These are phyloP conservation scores for Temnopleurus reevesii DNA, from an alignment of 53 echinoderm and acorn worm genomes.

Conservation along the genomic window DNA sequence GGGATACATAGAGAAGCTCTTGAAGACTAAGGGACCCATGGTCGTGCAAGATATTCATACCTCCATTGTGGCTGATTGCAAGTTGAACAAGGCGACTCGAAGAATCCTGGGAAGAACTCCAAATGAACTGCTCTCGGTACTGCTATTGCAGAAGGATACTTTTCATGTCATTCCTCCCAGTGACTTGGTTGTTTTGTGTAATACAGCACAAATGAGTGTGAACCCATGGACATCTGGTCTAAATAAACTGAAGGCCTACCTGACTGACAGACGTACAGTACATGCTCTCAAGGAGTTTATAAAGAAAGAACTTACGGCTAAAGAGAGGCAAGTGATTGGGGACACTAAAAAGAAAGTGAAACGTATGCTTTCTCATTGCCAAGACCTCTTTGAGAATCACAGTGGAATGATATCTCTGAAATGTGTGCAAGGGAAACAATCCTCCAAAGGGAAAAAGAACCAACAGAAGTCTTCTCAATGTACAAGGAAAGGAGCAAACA, in stretches of 20 bases:
- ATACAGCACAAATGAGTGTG: neutral
- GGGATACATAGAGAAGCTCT: neutral
- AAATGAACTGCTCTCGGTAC: neutral
- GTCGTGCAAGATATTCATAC: neutral
- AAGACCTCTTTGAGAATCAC: neutral
- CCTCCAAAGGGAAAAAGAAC: neutral
- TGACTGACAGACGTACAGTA: neutral
- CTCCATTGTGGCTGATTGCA: neutral
- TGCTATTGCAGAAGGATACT: neutral
- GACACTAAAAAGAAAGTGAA: neutral
- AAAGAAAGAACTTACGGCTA: neutral
- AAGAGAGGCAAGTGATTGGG: neutral
- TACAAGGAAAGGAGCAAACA: neutral
- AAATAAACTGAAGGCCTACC: neutral
- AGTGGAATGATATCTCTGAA: neutral
- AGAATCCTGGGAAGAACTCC: constrained; percentile 29
- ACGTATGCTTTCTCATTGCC: neutral
- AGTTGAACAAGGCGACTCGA: neutral
- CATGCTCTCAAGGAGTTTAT: neutral
- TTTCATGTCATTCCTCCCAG: constrained; percentile 24
- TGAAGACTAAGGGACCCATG: constrained; percentile 13
- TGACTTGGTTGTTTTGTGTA: neutral
- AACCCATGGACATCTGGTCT: constrained; percentile 20
- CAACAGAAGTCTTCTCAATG: neutral
- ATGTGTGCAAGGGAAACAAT: neutral